phyloP scores from a whole-genome alignment of 2,797 vertebrate genomes.

The Astyanax mexicanus region DNA sequence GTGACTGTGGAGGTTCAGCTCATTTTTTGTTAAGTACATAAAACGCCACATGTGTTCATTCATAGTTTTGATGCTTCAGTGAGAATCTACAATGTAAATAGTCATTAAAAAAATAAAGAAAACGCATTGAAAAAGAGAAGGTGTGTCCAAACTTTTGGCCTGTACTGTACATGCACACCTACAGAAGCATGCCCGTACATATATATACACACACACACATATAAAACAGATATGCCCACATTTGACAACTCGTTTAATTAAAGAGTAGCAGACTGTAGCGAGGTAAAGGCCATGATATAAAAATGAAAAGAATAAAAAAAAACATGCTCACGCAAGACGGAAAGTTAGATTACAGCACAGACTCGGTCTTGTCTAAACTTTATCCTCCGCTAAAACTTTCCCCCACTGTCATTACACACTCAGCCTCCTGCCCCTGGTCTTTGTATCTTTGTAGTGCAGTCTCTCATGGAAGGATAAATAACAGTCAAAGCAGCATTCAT shows the following conservation, averaged over 20 bases:
- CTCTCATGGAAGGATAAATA: slow-evolving; percentile 39
- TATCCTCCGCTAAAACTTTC: slow-evolving; percentile 35
- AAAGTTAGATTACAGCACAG: slow-evolving; percentile 43
- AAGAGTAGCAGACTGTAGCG: slow-evolving; percentile 14
- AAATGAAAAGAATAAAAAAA: slow-evolving; percentile 19
- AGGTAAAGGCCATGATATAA: slow-evolving; percentile 1
- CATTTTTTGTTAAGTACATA: too few species aligned
- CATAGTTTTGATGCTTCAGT: too few species aligned
- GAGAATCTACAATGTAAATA: too few species aligned
- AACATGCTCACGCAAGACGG: neutral
- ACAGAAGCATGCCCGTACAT: neutral
- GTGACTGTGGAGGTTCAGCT: too few species aligned
- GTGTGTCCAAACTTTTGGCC: too few species aligned
- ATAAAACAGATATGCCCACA: slow-evolving; percentile 11
- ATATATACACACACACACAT: neutral
- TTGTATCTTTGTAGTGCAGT: slow-evolving; percentile 24
- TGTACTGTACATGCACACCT: too few species aligned
- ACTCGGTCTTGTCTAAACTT: slow-evolving; percentile 43
- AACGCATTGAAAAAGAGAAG: too few species aligned
- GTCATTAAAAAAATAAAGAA: too few species aligned
- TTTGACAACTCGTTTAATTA: slow-evolving; percentile 36
- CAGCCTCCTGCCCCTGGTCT: neutral
- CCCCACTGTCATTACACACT: slow-evolving; percentile 42
- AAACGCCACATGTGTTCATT: too few species aligned
- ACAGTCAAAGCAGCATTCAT: slow-evolving; percentile 36